These are phyloP conservation scores for Drosophila azteca DNA, from an alignment of 1,140 invertebrate genomes.

Conservation along the genomic window DNA sequence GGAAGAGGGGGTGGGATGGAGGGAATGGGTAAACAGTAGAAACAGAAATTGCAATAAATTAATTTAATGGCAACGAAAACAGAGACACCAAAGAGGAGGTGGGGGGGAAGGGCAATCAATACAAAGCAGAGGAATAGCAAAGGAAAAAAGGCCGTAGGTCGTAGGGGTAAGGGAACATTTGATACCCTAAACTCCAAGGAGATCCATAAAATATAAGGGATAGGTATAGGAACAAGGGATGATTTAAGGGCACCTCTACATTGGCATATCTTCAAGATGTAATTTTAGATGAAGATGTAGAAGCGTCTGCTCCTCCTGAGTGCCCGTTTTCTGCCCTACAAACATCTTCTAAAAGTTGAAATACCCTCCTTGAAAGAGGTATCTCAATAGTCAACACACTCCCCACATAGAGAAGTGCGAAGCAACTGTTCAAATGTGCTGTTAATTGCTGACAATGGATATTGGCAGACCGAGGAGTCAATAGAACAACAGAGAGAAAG, in stretches of 20 bases:
- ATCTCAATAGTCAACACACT: slow-evolving; percentile 19
- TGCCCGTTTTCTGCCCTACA: too few species aligned
- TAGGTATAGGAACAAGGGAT: too few species aligned
- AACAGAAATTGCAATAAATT: slow-evolving; percentile 59
- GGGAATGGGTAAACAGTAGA: neutral
- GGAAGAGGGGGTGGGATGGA: neutral
- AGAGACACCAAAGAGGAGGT: neutral
- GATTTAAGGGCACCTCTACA: too few species aligned
- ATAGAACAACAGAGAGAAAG: too few species aligned
- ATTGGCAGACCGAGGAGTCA: slow-evolving; percentile 23
- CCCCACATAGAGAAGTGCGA: slow-evolving; percentile 4
- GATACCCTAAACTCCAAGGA: too few species aligned
- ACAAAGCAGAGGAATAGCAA: slow-evolving; percentile 16
- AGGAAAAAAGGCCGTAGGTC: slow-evolving; percentile 1
- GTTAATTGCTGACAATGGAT: slow-evolving; percentile 47
- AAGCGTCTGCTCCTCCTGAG: too few species aligned
- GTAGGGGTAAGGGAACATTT: too few species aligned
- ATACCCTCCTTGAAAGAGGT: too few species aligned
- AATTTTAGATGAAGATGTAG: too few species aligned
- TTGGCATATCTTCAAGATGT: too few species aligned
- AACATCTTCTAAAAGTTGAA: too few species aligned
- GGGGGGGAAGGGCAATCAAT: neutral
- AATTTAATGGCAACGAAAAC: slow-evolving; percentile 55
- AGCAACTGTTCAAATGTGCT: slow-evolving; percentile 25
- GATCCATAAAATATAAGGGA: too few species aligned